phyloP scores from a whole-genome alignment of 2,797 vertebrate genomes.

The Oceanodroma leucorhoa region DNA sequence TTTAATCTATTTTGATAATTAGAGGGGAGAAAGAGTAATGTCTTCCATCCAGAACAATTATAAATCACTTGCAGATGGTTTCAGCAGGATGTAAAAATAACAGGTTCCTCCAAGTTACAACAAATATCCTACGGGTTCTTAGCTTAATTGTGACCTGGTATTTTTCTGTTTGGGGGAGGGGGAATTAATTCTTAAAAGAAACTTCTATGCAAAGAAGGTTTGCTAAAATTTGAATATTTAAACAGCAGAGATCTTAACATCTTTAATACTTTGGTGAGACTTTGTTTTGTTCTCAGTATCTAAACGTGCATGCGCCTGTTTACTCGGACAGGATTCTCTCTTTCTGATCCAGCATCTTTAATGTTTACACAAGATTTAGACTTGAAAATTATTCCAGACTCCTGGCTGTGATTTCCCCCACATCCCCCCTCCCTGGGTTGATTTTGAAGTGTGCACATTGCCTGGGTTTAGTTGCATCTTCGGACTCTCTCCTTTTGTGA shows the following conservation, averaged over 20 bases:
- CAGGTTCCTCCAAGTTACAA: conserved; percentile 14
- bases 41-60: conserved; percentile 24
- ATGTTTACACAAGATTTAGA: not conserved
- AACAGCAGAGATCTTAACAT: not conserved
- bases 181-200: not conserved
- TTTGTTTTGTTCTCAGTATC: not conserved
- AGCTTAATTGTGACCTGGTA: not conserved
- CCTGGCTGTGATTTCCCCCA: not conserved
- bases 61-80: conserved; percentile 26
- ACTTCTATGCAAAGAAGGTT: not conserved
- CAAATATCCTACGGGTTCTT: not conserved
- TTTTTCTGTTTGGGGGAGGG: not conserved
- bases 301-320: not conserved
- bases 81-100: conserved; percentile 27
- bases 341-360: not conserved
- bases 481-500: not conserved
- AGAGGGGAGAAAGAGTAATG: not conserved
- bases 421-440: rapidly evolving
- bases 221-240: conserved; percentile 1
- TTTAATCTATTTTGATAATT: conserved; percentile 34
- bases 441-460: not conserved
- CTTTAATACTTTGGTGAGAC: not conserved
- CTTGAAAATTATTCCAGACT: not conserved
- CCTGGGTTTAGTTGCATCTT: not conserved
- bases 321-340: not conserved